Conservation (phyloP, 2,113 vertebrate genomes). For the Cathartes aura region DNA sequence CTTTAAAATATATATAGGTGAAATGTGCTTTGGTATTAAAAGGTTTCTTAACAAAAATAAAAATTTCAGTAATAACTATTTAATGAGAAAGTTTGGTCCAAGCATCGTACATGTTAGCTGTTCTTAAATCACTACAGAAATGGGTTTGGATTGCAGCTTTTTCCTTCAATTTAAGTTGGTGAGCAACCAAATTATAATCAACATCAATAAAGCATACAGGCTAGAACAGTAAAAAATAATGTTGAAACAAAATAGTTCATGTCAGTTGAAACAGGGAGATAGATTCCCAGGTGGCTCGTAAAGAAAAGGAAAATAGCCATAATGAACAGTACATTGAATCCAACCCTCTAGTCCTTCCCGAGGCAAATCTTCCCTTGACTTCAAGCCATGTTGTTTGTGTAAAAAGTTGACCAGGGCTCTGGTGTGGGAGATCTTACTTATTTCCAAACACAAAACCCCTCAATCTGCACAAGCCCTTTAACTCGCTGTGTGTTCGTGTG, state of each 20-base stretch:
- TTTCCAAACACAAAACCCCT: neutral
- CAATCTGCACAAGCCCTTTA: neutral
- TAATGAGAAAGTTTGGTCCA: constrained; percentile 29
- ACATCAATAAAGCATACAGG: constrained; percentile 40
- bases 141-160: constrained; percentile 36
- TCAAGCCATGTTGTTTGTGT: neutral
- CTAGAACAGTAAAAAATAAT: constrained; percentile 48
- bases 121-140: constrained; percentile 52
- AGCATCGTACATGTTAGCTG: neutral
- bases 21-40: neutral
- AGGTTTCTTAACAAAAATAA: neutral
- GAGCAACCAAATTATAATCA: constrained; percentile 60
- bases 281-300: constrained; percentile 45
- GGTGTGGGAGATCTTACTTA: constrained; percentile 2
- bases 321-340: constrained; percentile 38
- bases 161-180: constrained; percentile 51
- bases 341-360: neutral
- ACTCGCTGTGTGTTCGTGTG: neutral
- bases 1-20: neutral
- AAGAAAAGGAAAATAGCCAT: constrained; percentile 36
- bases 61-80: neutral
- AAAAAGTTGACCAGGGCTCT: neutral
- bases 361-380: constrained; percentile 23
- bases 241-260: constrained; percentile 51
- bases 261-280: constrained; percentile 50